Evolutionary conservation across 1,140 invertebrate genomes (phyloP).

Genomic region (Cecropterus lyciades): DNA sequence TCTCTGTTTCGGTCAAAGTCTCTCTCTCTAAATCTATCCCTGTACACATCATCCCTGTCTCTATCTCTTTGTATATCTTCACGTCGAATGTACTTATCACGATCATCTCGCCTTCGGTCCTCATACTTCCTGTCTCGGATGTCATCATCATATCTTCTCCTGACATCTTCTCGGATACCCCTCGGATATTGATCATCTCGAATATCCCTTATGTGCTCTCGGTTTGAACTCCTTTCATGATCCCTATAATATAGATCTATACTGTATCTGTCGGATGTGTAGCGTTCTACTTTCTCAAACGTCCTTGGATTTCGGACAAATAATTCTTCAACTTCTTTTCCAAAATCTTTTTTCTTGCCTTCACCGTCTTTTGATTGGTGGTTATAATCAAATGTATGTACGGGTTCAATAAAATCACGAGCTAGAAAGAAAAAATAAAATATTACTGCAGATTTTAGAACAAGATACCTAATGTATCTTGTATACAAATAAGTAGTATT

Average conservation of each 20-base stretch:
- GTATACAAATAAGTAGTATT: too few relatives aligned
- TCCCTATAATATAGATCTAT: constrained; percentile 49
- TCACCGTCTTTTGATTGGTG: constrained; percentile 82
- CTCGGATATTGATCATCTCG: constrained; percentile 45
- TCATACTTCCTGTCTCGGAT: constrained; percentile 48
- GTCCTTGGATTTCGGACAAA: constrained; percentile 56
- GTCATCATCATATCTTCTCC: constrained; percentile 59
- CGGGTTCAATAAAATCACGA: constrained; percentile 82
- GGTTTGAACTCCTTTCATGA: constrained; percentile 49
- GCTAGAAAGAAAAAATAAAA: constrained; percentile 60
- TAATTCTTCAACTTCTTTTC: constrained; percentile 68
- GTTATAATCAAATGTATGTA: constrained; percentile 86
- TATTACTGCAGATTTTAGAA: not conserved
- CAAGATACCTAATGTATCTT: not conserved
- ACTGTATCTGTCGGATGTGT: constrained; percentile 31
- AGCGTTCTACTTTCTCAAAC: constrained; percentile 42
- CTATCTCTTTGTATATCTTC: constrained; percentile 58
- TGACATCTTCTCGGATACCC: constrained; percentile 48
- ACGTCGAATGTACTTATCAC: constrained; percentile 58
- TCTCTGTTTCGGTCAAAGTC: too few relatives aligned
- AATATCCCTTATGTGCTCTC: constrained; percentile 48
- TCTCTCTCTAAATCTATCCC: too few relatives aligned
- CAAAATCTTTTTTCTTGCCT: constrained; percentile 62
- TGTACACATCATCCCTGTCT: constrained; percentile 28
- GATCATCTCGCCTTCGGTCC: constrained; percentile 68